Conservation (phyloP, 2,888 invertebrate genomes). For the Napeogenes sylphis region DNA sequence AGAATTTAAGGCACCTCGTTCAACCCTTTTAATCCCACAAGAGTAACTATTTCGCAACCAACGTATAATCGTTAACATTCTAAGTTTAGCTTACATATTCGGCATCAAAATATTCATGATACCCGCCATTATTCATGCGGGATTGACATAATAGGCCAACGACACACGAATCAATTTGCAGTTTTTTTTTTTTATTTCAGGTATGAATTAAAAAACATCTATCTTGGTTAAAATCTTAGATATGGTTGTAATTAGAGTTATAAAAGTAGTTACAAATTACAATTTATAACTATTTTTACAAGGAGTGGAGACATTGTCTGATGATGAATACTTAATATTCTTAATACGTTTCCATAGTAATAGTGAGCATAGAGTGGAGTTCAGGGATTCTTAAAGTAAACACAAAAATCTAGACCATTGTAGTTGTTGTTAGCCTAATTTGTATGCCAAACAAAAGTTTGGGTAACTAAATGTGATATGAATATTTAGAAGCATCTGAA, state of each 20-base stretch:
- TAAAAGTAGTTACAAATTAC: too few relatives aligned
- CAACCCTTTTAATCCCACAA: constrained; percentile 2
- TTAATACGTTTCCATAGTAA: not conserved
- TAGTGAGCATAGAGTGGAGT: not conserved
- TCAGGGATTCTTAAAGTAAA: not conserved
- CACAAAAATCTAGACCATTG: constrained; percentile 2
- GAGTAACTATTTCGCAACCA: not conserved
- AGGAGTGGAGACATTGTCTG: not conserved
- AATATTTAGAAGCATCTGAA: constrained; percentile 8
- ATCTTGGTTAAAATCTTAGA: not conserved
- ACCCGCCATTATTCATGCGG: constrained; percentile 1
- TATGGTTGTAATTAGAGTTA: too few relatives aligned
- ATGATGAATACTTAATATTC: not conserved
- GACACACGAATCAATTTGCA: not conserved
- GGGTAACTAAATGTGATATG: constrained; percentile 9
- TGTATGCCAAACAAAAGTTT: constrained; percentile 11
- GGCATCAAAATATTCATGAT: constrained; percentile 12
- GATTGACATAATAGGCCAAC: not conserved
- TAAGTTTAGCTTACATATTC: constrained; percentile 4
- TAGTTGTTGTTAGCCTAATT: constrained; percentile 4
- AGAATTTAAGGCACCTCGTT: not conserved
- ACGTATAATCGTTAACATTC: constrained; percentile 2
- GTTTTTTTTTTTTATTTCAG: too few relatives aligned
- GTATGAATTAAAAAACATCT: not conserved
- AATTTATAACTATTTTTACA: not conserved